Conservation (phyloP, 2,888 invertebrate genomes). For the Cephus pygmeus region DNA sequence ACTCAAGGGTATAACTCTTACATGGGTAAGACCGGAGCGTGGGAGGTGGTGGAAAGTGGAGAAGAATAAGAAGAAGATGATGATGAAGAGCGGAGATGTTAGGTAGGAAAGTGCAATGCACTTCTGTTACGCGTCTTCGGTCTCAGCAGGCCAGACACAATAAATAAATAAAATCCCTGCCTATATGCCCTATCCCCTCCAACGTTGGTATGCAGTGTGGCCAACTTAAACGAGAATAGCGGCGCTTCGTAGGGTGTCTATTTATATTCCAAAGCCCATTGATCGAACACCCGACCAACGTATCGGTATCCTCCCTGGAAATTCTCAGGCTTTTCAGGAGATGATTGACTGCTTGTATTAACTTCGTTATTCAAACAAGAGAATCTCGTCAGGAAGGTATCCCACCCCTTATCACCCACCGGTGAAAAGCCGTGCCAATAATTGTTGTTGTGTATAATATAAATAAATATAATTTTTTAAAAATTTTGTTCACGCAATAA, state of each 20-base stretch:
- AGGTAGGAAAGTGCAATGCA: conserved; percentile 2
- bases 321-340: background rate
- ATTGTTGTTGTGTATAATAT: too few species aligned
- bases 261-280: conserved; percentile 16
- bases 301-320: background rate
- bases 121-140: background rate
- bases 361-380: conserved; percentile 2
- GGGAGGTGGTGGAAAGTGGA: background rate
- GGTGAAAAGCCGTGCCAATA: too few species aligned
- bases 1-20: background rate
- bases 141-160: background rate
- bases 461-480: too few species aligned
- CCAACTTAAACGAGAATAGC: background rate
- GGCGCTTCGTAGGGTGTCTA: conserved; percentile 2
- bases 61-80: too few species aligned
- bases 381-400: background rate
- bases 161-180: conserved; percentile 5
- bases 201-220: too few species aligned
- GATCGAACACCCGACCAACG: conserved; percentile 2
- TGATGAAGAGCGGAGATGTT: background rate
- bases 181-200: background rate
- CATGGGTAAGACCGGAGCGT: background rate
- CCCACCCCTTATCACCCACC: too few species aligned
- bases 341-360: background rate
- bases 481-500: too few species aligned